A percentile compares a stretch with the other conserved stretches of the same genome.
These are phyloP conservation scores for Ichneumon xanthorius DNA, from an alignment of 2,888 invertebrate species.

Conservation along the genomic window DNA sequence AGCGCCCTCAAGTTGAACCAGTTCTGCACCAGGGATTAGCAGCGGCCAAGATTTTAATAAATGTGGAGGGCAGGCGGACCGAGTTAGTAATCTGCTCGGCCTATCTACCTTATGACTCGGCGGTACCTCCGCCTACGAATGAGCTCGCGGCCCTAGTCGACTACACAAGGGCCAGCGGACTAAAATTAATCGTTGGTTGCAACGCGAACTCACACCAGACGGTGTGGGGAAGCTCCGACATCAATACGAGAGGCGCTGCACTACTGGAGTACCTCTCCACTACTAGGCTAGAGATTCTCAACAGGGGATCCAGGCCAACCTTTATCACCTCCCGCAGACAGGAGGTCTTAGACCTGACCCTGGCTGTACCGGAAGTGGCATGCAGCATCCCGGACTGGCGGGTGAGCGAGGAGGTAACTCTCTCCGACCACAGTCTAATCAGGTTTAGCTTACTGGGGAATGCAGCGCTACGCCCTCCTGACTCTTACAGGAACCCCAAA, in stretches of 20 bases:
- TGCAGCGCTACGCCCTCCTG: no score
- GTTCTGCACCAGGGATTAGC: conserved; percentile 43
- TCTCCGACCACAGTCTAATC: no score
- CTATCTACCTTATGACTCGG: conserved; percentile 27
- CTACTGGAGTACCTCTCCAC: conserved; percentile 45
- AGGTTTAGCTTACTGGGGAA: no score
- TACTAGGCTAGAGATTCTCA: conserved; percentile 26
- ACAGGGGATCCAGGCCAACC: conserved; percentile 36
- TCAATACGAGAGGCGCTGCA: conserved; percentile 32
- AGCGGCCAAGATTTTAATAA: not conserved
- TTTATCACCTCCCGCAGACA: conserved; percentile 36
- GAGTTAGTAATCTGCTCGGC: conserved; percentile 22
- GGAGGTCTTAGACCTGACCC: conserved; percentile 42
- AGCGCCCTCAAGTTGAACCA: conserved; percentile 32
- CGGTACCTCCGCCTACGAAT: not conserved
- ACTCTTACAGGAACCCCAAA: no score
- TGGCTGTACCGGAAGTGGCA: not conserved
- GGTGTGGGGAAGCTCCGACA: conserved; percentile 37
- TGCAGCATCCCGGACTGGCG: conserved; percentile 9
- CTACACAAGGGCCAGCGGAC: conserved; percentile 14
- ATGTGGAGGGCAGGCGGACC: not conserved
- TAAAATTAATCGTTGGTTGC: conserved; percentile 30
- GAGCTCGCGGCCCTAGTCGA: conserved; percentile 22
- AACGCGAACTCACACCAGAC: conserved; percentile 53
- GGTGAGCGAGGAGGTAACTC: no score